Percentiles rank a stretch among this genome's conserved stretches.
Evolutionary conservation across 1,140 invertebrate genomes (phyloP).

Genomic region (Phocides pigmalion): DNA sequence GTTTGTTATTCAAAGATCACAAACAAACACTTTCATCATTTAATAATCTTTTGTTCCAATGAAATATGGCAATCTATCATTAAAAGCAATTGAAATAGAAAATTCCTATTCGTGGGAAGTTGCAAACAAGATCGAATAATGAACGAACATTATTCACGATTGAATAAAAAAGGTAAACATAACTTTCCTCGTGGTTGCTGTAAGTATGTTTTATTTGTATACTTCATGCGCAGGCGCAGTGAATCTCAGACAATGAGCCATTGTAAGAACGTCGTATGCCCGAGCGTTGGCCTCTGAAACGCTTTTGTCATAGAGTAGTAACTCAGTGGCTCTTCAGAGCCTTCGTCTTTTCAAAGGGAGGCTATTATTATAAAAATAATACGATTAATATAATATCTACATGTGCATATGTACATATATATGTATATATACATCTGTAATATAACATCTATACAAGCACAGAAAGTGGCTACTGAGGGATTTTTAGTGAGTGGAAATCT

Average conservation of each 20-base stretch:
- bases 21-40: too few relatives aligned
- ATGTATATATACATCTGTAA: too few relatives aligned
- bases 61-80: conserved; percentile 2
- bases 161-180: conserved; percentile 18
- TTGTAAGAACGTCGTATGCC: conserved; percentile 36
- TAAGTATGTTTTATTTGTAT: conserved; percentile 2
- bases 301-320: conserved; percentile 28
- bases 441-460: too few relatives aligned
- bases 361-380: too few relatives aligned
- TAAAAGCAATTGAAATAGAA: conserved; percentile 1
- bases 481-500: too few relatives aligned
- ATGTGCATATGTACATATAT: too few relatives aligned
- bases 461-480: too few relatives aligned
- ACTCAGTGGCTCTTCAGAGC: too few relatives aligned
- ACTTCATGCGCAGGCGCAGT: conserved; percentile 15
- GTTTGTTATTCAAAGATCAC: too few relatives aligned
- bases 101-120: not conserved
- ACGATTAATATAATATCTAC: too few relatives aligned
- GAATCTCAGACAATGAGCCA: conserved; percentile 47
- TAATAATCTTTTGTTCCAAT: conserved; percentile 6
- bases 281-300: conserved; percentile 39
- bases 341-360: too few relatives aligned
- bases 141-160: conserved; percentile 3
- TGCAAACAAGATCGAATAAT: not conserved
- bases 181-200: conserved; percentile 19